Conservation (phyloP, 2,113 vertebrate genomes). For the Tautogolabrus adspersus region DNA sequence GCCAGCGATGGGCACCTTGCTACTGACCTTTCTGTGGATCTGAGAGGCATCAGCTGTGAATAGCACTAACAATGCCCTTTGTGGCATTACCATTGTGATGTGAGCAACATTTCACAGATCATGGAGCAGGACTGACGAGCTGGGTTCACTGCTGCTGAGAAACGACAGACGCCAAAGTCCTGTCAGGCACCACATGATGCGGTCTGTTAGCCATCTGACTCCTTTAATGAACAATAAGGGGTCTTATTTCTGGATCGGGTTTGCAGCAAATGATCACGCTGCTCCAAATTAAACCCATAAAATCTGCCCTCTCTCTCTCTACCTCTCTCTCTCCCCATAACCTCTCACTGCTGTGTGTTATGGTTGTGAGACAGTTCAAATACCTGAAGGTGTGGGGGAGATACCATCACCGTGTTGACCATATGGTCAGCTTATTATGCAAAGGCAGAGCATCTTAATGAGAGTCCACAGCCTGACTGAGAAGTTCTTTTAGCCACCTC, state of each 20-base stretch:
- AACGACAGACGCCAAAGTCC: slow-evolving; percentile 23
- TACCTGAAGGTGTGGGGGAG: slow-evolving; percentile 54
- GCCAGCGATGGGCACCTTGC: slow-evolving; percentile 34
- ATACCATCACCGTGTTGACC: slow-evolving; percentile 40
- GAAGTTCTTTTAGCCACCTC: slow-evolving; percentile 41
- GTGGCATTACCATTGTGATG: slow-evolving; percentile 60
- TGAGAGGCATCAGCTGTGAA: slow-evolving; percentile 63
- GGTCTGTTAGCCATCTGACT: slow-evolving; percentile 6
- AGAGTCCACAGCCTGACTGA: slow-evolving; percentile 67
- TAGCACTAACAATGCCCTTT: slow-evolving; percentile 43
- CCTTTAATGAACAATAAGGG: slow-evolving; percentile 16
- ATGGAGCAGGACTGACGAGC: slow-evolving; percentile 45
- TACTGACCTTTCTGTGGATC: slow-evolving; percentile 64
- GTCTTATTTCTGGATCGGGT: not conserved
- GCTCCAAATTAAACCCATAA: slow-evolving; percentile 16
- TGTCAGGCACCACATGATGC: slow-evolving; percentile 16
- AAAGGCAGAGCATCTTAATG: slow-evolving; percentile 66
- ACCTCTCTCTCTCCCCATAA: not conserved
- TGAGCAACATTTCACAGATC: slow-evolving; percentile 65
- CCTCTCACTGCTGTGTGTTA: slow-evolving; percentile 27
- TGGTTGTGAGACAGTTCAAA: slow-evolving; percentile 22
- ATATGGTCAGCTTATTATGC: slow-evolving; percentile 70
- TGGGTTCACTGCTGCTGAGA: slow-evolving; percentile 45
- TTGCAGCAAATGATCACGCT: not conserved
- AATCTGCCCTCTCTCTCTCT: slow-evolving; percentile 1